Percentiles rank a stretch among this genome's conserved stretches.
These are phyloP conservation scores for Micromesistius poutassou DNA, from an alignment of 2,797 vertebrate species.

Conservation along the genomic window DNA sequence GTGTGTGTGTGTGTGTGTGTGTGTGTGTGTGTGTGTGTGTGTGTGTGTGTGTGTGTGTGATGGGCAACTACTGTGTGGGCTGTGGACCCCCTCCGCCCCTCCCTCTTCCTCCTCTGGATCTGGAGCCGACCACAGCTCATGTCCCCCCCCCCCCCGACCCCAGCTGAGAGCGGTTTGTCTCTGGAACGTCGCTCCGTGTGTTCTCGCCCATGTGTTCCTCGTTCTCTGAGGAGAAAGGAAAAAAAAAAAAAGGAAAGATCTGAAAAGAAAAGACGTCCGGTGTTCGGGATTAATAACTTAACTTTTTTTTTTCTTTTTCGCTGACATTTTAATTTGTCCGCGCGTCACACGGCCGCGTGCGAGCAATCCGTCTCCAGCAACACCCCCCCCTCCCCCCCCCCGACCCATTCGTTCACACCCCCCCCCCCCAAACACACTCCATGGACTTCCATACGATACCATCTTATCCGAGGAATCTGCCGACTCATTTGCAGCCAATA, in stretches of 20 bases:
- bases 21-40: neutral
- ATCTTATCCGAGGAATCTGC: conserved; percentile 35
- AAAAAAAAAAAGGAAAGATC: conserved; percentile 29
- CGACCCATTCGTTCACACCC: too few relatives aligned
- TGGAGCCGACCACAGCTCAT: conserved; percentile 32
- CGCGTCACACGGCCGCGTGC: conserved; percentile 50
- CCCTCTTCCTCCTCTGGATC: neutral
- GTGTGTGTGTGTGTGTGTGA: neutral
- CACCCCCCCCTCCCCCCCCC: conserved; percentile 54
- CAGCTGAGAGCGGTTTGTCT: conserved; percentile 70
- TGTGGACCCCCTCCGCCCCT: neutral
- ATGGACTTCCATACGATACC: conserved; percentile 55
- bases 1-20: too few relatives aligned
- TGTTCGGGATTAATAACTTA: conserved; percentile 67
- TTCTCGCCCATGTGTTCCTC: conserved; percentile 68
- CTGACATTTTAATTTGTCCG: conserved; percentile 60
- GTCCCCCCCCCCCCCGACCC: conserved; percentile 30
- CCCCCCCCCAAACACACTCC: too few relatives aligned
- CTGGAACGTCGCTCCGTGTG: conserved; percentile 56
- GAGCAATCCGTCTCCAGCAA: conserved; percentile 54
- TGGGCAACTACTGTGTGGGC: conserved; percentile 9
- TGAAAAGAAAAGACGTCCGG: conserved; percentile 7
- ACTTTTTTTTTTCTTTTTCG: conserved; percentile 27
- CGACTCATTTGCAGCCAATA: conserved; percentile 26
- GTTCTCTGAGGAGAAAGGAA: conserved; percentile 46